Base-by-base conservation (phyloP, 2,113 vertebrate genomes). In the Herpetotheres cachinnans region DNA sequence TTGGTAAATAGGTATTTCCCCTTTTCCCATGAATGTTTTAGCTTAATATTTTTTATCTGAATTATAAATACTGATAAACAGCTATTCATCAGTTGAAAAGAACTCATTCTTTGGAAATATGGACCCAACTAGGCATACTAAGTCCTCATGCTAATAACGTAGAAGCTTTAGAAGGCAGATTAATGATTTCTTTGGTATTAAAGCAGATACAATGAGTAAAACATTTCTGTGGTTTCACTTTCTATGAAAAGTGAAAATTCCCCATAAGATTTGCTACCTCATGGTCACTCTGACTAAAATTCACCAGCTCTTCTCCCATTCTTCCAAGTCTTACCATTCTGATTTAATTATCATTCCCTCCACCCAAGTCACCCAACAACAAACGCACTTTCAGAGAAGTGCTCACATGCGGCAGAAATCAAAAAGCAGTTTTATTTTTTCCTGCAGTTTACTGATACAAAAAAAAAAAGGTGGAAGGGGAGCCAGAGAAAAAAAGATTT, bases 401-500 rank as follows among this genome's bases (percentile, higher is more conserved):
- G 9, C 36, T 74, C 21, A 13, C 26, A 4, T 0, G 8, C 71
- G 30, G n/a, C 24, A 90, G 32, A 74, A 66, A 67, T 29, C 9
- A 42, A 85, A 49, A 61, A 22, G 30, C 2, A 6, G 10, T 7
- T 46, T 70, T 19, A 9, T 27, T 73, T 61, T 74, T 42, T 9
- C 38, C 44, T 36, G 25, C 34, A 46, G 24, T 54, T 86, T 44
- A 29, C 36, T 13, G 13, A 26, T 21, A 38, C 2, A 7, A 21
- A 47, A n/a, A 32, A 19, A 24, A 14, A 19, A 11, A 19, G 10
- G 16, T 9, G 13, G 9, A 9, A 46, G 15, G 12, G 16, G 16
- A 29, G 24, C 25, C 25, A 29, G 25, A 36, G 11, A 2, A 5
- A 44, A 20, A 4, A 14, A 30, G 7, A 13, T 1, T 1, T 6